A percentile compares a stretch with the other conserved stretches of the same genome.
phyloP scores from a whole-genome alignment of 2,113 vertebrate species.

The Ivindomyrus marchei region DNA sequence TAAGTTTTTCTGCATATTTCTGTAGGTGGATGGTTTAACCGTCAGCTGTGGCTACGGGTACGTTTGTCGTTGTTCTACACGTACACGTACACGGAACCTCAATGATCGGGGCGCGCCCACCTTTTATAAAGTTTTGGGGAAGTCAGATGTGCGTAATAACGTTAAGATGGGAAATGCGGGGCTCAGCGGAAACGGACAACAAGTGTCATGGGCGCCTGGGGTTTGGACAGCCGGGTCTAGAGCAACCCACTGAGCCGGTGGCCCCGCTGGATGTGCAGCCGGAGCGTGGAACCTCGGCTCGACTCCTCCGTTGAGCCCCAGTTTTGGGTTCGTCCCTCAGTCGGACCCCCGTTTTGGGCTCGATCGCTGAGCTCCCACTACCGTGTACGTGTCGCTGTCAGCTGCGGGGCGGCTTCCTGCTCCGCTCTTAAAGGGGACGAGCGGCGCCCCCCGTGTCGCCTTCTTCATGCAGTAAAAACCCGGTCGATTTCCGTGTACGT shows the following conservation, averaged over 20 bases:
- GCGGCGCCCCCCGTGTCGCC: not conserved
- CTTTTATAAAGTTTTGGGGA: not conserved
- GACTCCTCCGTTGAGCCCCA: not conserved
- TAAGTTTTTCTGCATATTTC: not conserved
- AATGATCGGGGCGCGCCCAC: not conserved
- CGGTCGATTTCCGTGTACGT: not conserved
- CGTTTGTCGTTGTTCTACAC: not conserved
- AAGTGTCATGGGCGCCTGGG: not conserved
- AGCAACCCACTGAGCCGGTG: not conserved
- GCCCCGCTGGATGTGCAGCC: too few species aligned
- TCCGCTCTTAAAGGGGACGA: conserved; percentile 14
- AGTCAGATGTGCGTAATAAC: not conserved
- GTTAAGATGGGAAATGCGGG: not conserved
- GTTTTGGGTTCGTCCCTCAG: not conserved
- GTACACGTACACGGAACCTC: not conserved
- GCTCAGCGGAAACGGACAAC: not conserved
- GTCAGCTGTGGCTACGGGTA: not conserved
- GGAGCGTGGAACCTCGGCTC: not conserved
- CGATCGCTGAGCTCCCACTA: not conserved
- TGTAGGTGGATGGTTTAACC: not conserved
- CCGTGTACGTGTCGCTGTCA: conserved; percentile 19
- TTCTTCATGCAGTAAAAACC: not conserved
- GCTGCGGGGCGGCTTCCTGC: not conserved
- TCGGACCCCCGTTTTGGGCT: not conserved
- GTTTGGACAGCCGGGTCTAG: not conserved